phyloP scores from a whole-genome alignment of 2,797 vertebrate species.

The Darevskia nairensis region DNA sequence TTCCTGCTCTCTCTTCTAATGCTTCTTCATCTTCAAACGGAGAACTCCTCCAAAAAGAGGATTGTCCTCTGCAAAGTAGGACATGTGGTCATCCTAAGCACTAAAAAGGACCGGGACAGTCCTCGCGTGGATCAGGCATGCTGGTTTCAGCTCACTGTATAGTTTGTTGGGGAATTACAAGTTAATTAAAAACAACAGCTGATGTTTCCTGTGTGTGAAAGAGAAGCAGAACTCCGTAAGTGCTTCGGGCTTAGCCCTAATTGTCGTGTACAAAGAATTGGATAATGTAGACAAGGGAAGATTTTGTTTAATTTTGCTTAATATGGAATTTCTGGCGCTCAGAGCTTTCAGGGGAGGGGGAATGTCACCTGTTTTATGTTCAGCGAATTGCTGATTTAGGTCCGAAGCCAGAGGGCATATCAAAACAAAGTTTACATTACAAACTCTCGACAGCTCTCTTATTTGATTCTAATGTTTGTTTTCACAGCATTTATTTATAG shows the following conservation, averaged over 20 bases:
- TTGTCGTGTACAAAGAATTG: background rate
- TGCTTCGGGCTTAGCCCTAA: background rate
- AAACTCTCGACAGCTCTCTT: slow-evolving; percentile 26
- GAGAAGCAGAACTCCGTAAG: background rate
- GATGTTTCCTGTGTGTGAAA: background rate
- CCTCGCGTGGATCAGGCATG: background rate
- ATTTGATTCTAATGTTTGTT: slow-evolving; percentile 11
- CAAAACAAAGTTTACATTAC: slow-evolving; percentile 33
- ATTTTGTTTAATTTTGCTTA: accelerated
- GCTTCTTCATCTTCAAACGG: no score
- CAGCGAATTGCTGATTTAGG: background rate
- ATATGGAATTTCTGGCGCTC: background rate
- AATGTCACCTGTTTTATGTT: background rate
- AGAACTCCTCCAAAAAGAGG: background rate
- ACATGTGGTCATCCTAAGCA: background rate
- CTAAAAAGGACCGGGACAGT: background rate
- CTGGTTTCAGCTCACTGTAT: background rate
- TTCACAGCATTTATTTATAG: slow-evolving; percentile 31
- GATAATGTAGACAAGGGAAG: background rate
- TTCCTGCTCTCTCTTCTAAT: no score
- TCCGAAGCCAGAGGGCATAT: slow-evolving; percentile 18
- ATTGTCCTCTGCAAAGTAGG: background rate
- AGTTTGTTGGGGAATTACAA: background rate
- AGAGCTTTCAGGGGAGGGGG: background rate
- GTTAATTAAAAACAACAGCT: background rate